These are phyloP conservation scores for Sinodicranocentrus sp. DNA, from an alignment of 2,888 invertebrate genomes.

Conservation along the genomic window DNA sequence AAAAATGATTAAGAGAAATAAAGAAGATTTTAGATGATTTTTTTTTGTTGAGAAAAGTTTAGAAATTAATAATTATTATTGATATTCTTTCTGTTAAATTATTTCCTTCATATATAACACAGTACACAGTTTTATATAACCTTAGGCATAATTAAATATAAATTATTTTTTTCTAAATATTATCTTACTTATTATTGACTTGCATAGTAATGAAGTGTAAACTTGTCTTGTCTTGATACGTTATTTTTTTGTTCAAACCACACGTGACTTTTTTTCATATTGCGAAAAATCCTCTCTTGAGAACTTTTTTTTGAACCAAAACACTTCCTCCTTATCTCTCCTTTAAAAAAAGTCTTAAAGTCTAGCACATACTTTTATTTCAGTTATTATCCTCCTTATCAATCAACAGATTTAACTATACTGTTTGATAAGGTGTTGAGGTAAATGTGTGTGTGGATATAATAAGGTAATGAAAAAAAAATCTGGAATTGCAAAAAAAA, in stretches of 20 bases:
- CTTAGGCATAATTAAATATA: neutral
- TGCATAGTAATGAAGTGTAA: constrained; percentile 7
- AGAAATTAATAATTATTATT: constrained; percentile 10
- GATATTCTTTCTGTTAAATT: neutral
- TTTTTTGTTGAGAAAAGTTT: constrained; percentile 3
- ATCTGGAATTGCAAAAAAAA: no score
- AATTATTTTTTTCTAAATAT: neutral
- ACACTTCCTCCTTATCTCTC: no score
- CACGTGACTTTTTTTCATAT: neutral
- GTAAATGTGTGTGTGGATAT: no score
- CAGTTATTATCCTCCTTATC: no score
- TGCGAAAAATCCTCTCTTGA: neutral
- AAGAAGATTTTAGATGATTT: no score
- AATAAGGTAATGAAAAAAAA: no score
- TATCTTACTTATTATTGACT: neutral
- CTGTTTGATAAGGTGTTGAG: no score
- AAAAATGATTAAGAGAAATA: no score
- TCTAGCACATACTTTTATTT: no score
- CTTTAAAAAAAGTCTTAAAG: no score
- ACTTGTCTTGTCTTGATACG: neutral
- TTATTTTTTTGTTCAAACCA: no score
- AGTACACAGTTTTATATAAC: constrained; percentile 1
- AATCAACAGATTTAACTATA: no score
- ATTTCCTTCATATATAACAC: neutral
- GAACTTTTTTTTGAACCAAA: neutral